phyloP scores from a whole-genome alignment of 23 tunicate species.

The Botrylloides violaceus region DNA sequence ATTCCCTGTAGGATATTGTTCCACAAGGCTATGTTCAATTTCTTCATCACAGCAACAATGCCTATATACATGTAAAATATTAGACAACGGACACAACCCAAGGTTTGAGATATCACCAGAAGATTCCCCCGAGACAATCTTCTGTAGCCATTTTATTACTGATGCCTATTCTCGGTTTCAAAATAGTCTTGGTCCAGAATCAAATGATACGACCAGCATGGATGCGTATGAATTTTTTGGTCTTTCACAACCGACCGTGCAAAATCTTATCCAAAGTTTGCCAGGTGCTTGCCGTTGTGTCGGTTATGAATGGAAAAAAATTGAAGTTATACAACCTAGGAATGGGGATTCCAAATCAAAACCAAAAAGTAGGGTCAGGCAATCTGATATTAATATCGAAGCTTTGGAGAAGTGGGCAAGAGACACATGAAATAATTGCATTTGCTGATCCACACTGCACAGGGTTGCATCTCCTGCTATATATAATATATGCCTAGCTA shows the following conservation, averaged over 20 bases:
- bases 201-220: neutral
- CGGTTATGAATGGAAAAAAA: conserved; percentile 16
- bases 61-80: conserved; percentile 23
- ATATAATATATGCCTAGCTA: too few relatives aligned
- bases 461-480: too few relatives aligned
- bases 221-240: conserved; percentile 15
- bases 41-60: neutral
- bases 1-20: conserved; percentile 22
- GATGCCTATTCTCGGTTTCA: conserved; percentile 3
- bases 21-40: neutral
- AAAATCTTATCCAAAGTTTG: conserved; percentile 23
- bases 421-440: conserved; percentile 3
- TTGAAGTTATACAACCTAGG: conserved; percentile 10
- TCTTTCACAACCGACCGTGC: conserved; percentile 11
- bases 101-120: conserved; percentile 24
- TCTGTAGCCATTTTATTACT: conserved; percentile 4
- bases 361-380: neutral
- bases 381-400: conserved; percentile 21
- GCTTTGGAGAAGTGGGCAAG: conserved; percentile 33
- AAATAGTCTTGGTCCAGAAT: neutral
- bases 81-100: conserved; percentile 11
- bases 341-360: neutral
- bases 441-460: too few relatives aligned
- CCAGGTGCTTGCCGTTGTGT: conserved; percentile 10
- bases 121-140: conserved; percentile 9